Conservation (phyloP, 2,113 vertebrate genomes). For the Semicossyphus pulcher region DNA sequence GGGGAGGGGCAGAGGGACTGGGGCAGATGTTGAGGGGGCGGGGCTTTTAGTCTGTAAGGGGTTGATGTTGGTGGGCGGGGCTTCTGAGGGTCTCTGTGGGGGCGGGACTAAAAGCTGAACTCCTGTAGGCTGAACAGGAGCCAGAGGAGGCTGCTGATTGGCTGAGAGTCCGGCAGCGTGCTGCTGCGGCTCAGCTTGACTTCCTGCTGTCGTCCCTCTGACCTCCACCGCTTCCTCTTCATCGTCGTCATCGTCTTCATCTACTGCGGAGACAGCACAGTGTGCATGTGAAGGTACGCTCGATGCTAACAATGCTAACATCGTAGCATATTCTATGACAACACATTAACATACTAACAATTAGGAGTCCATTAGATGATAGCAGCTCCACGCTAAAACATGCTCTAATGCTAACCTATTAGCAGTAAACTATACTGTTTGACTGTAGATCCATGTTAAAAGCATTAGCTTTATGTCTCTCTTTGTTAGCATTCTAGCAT, state of each 20-base stretch:
- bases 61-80: background rate
- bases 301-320: background rate
- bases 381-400: background rate
- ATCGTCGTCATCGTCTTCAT: conserved; percentile 61
- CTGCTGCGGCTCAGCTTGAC: conserved; percentile 15
- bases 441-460: no score
- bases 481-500: no score
- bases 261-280: conserved; percentile 42
- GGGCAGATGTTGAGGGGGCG: background rate
- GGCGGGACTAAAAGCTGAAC: conserved; percentile 14
- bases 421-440: no score
- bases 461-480: no score
- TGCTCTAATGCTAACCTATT: background rate
- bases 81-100: conserved; percentile 34
- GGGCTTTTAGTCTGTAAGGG: background rate
- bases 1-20: background rate
- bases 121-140: conserved; percentile 3
- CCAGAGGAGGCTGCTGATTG: conserved; percentile 50
- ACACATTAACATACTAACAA: background rate
- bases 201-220: conserved; percentile 50
- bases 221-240: conserved; percentile 76
- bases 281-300: background rate
- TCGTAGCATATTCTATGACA: background rate
- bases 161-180: conserved; percentile 23
- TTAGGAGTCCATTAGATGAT: background rate